Evolutionary conservation across 2,797 vertebrate genomes (phyloP).

Genomic region (Rachycentron canadum): DNA sequence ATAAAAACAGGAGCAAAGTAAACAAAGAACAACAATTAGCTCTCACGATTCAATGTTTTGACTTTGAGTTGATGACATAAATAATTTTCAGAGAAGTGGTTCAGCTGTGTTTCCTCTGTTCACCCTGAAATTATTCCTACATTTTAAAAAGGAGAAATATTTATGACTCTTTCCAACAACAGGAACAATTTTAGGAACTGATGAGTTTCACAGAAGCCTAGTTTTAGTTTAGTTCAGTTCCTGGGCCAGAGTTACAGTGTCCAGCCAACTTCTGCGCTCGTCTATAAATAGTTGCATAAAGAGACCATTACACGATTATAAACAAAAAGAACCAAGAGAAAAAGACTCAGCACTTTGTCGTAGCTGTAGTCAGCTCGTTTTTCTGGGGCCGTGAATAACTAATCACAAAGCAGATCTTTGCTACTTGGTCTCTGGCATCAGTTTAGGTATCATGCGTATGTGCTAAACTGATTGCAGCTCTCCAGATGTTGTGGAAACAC

Average conservation of each 20-base stretch:
- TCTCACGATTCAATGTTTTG: background rate
- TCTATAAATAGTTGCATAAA: background rate
- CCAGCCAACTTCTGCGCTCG: background rate
- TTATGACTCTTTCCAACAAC: background rate
- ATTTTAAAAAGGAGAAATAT: background rate
- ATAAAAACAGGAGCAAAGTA: background rate
- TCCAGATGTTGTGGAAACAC: background rate
- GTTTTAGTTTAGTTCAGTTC: background rate
- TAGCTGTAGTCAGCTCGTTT: background rate
- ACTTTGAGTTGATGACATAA: too few species aligned
- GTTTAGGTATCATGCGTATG: background rate
- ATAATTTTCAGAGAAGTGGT: too few species aligned
- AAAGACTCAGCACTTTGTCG: background rate
- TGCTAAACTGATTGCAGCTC: background rate
- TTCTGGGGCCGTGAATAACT: background rate
- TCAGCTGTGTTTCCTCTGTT: too few species aligned
- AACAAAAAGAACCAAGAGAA: background rate
- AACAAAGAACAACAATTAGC: background rate
- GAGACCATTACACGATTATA: background rate
- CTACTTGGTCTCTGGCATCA: background rate
- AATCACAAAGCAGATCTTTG: background rate
- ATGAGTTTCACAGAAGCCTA: background rate
- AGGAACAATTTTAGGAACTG: conserved; percentile 19
- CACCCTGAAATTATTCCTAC: background rate
- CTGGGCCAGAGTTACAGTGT: background rate